These are phyloP conservation scores for Keiferia lycopersicella DNA, from an alignment of 2,888 invertebrate species.

Conservation along the genomic window DNA sequence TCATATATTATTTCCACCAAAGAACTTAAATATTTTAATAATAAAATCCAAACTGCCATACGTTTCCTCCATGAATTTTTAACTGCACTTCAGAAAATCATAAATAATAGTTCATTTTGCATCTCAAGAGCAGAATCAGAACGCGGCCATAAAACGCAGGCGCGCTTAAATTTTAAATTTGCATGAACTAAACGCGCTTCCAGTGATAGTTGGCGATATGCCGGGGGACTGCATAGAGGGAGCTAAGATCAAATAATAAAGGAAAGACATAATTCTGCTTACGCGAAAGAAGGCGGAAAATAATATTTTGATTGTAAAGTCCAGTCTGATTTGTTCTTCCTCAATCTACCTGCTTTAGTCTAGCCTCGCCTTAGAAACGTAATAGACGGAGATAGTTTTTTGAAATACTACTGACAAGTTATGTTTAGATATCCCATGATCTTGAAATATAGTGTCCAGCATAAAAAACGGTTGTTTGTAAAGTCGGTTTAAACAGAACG, in stretches of 20 bases:
- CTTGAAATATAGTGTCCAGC: too few relatives aligned
- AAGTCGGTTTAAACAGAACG: too few relatives aligned
- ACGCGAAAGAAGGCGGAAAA: not conserved
- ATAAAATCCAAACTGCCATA: slow-evolving; percentile 1
- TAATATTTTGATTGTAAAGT: too few relatives aligned
- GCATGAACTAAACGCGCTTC: slow-evolving; percentile 51
- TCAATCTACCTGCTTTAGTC: too few relatives aligned
- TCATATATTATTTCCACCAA: slow-evolving; percentile 1
- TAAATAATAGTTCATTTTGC: slow-evolving; percentile 20
- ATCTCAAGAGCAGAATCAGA: slow-evolving; percentile 14
- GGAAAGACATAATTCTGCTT: not conserved
- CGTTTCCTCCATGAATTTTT: slow-evolving; percentile 18
- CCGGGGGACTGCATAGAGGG: slow-evolving; percentile 1
- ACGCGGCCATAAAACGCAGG: slow-evolving; percentile 56
- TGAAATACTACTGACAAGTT: too few relatives aligned
- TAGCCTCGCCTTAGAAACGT: too few relatives aligned
- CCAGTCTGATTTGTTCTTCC: too few relatives aligned
- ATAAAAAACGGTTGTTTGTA: too few relatives aligned
- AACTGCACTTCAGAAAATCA: slow-evolving; percentile 17
- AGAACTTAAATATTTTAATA: not conserved
- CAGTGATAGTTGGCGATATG: slow-evolving; percentile 39
- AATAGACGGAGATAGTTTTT: too few relatives aligned
- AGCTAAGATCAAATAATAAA: not conserved
- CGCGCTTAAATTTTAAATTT: slow-evolving; percentile 48
- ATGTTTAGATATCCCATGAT: too few relatives aligned